Percentiles rank a stretch among this genome's conserved stretches.
phyloP scores from a whole-genome alignment of 1,140 invertebrate species.

The Drosophila fuyamai region DNA sequence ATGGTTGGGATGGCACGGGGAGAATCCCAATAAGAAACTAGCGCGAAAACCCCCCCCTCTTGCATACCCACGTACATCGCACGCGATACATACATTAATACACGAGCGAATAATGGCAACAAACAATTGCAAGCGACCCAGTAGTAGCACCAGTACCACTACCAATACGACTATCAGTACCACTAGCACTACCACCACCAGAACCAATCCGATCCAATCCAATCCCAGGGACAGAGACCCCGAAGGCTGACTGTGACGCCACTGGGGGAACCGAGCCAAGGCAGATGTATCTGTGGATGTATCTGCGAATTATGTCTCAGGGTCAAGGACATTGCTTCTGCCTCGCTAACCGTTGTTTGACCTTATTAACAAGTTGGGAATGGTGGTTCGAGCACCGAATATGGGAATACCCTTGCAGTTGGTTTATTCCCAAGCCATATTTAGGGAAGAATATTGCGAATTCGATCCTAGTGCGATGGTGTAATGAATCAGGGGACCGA shows the following conservation, averaged over 20 bases:
- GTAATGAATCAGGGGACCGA: too few species aligned
- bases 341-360: slow-evolving; percentile 31
- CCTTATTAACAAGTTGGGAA: slow-evolving; percentile 36
- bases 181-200: slow-evolving; percentile 1
- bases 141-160: slow-evolving; percentile 14
- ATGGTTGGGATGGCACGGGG: slow-evolving; percentile 15
- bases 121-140: slow-evolving; percentile 51
- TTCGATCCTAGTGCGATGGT: too few species aligned
- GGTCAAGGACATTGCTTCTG: slow-evolving; percentile 52
- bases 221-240: slow-evolving; percentile 32
- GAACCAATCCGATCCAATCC: slow-evolving; percentile 3
- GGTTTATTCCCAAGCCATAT: background rate
- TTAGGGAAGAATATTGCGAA: too few species aligned
- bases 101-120: slow-evolving; percentile 32
- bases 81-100: slow-evolving; percentile 14
- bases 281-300: slow-evolving; percentile 22
- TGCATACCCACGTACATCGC: slow-evolving; percentile 7
- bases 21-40: slow-evolving; percentile 61
- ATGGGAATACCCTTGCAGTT: slow-evolving; percentile 1
- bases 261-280: slow-evolving; percentile 52
- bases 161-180: slow-evolving; percentile 2
- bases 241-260: slow-evolving; percentile 76
- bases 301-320: slow-evolving; percentile 44
- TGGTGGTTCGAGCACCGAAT: background rate
- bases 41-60: slow-evolving; percentile 51